A percentile compares a stretch with the other conserved stretches of the same genome.
Conservation (phyloP, 2,797 vertebrate species). For the Mustela erminea region DNA sequence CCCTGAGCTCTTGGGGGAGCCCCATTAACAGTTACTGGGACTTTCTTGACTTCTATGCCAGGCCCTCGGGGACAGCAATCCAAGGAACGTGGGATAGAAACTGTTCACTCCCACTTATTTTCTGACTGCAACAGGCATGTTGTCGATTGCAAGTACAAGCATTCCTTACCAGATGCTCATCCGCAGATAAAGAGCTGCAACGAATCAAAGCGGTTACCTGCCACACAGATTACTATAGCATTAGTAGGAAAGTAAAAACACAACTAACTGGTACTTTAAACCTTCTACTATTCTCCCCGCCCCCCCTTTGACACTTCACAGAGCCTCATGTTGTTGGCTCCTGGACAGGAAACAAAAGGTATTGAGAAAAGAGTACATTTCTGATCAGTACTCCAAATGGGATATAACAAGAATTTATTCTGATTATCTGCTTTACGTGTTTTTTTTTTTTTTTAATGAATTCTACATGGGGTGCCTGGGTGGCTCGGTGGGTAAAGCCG, state of each 20-base stretch:
- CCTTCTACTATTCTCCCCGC: neutral
- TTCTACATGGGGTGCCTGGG: too few relatives aligned
- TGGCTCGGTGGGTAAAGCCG: too few relatives aligned
- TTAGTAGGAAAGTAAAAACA: neutral
- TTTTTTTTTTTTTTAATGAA: constrained; percentile 32
- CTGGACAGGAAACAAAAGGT: constrained; percentile 36
- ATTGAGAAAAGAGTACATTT: neutral
- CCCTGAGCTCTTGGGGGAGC: constrained; percentile 34
- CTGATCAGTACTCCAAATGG: neutral
- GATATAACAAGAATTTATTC: neutral
- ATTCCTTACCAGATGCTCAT: constrained; percentile 51
- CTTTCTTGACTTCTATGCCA: constrained; percentile 23
- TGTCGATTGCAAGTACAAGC: constrained; percentile 23
- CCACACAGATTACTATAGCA: neutral
- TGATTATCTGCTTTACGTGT: neutral
- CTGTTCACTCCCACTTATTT: constrained; percentile 53
- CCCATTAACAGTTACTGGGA: constrained; percentile 50
- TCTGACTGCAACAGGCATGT: neutral
- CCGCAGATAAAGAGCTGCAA: constrained; percentile 27
- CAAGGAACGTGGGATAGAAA: constrained; percentile 44
- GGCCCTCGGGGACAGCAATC: neutral
- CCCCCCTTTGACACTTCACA: neutral
- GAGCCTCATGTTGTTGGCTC: constrained; percentile 6
- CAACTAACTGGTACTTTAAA: neutral
- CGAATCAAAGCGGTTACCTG: constrained; percentile 26